phyloP scores from a whole-genome alignment of 2,113 vertebrate genomes.

The Cyprichromis sp. region DNA sequence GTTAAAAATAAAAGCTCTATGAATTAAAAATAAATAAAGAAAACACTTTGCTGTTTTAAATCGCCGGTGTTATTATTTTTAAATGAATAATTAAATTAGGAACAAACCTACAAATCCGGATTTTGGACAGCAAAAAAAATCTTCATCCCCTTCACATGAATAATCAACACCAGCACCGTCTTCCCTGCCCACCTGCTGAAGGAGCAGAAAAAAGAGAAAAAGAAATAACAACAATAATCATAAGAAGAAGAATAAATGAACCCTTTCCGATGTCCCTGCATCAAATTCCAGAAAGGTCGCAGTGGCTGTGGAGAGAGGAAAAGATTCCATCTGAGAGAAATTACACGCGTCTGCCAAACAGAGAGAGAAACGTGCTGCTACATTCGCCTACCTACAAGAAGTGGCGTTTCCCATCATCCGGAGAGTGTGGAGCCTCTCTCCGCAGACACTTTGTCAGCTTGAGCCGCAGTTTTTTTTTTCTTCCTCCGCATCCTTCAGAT shows the following conservation, averaged over 20 bases:
- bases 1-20: background rate
- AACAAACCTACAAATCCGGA: conserved; percentile 42
- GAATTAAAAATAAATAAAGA: background rate
- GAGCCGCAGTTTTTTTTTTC: background rate
- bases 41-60: background rate
- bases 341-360: background rate
- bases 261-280: background rate
- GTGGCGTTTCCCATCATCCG: conserved; percentile 11
- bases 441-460: conserved; percentile 18
- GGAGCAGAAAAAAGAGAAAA: background rate
- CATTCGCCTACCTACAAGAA: background rate
- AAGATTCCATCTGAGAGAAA: background rate
- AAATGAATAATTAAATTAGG: background rate
- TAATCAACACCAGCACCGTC: background rate
- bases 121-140: background rate
- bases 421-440: background rate
- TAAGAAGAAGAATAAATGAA: background rate
- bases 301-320: background rate
- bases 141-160: background rate
- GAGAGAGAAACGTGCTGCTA: background rate
- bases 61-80: background rate
- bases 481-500: conserved; percentile 8
- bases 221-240: background rate
- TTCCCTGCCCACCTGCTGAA: conserved; percentile 20
- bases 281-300: background rate